Conservation (phyloP, 2,113 vertebrate species). For the Sakesphorus luctuosus region DNA sequence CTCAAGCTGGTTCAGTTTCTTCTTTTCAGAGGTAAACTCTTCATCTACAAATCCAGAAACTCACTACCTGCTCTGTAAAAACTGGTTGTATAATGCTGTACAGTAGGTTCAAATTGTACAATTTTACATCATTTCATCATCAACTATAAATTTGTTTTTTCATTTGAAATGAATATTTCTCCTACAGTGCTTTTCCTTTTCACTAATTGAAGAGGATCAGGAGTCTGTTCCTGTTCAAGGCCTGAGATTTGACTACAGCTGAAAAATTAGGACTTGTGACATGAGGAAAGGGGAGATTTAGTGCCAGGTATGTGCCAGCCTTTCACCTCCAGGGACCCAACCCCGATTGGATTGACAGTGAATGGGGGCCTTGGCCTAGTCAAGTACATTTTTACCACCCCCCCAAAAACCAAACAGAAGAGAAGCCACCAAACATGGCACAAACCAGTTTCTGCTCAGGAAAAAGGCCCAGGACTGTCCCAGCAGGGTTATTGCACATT, state of each 20-base stretch:
- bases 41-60: slow-evolving; percentile 66
- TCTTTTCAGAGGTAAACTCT: slow-evolving; percentile 33
- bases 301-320: neutral
- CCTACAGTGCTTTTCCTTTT: slow-evolving; percentile 8
- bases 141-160: neutral
- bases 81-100: neutral
- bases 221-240: neutral
- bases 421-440: slow-evolving; percentile 60
- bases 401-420: neutral
- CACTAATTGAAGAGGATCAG: neutral
- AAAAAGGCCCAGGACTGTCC: slow-evolving; percentile 67
- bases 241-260: neutral
- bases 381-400: neutral
- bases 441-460: slow-evolving; percentile 75
- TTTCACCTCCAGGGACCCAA: slow-evolving; percentile 35
- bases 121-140: slow-evolving; percentile 20
- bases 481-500: slow-evolving; percentile 68
- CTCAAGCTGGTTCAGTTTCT: slow-evolving; percentile 52
- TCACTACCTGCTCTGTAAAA: slow-evolving; percentile 42
- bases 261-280: neutral
- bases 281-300: neutral
- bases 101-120: neutral
- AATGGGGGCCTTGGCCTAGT: neutral
- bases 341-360: neutral
- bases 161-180: neutral